phyloP scores from a whole-genome alignment of 2,113 vertebrate species.

The Hemichromis elongatus region DNA sequence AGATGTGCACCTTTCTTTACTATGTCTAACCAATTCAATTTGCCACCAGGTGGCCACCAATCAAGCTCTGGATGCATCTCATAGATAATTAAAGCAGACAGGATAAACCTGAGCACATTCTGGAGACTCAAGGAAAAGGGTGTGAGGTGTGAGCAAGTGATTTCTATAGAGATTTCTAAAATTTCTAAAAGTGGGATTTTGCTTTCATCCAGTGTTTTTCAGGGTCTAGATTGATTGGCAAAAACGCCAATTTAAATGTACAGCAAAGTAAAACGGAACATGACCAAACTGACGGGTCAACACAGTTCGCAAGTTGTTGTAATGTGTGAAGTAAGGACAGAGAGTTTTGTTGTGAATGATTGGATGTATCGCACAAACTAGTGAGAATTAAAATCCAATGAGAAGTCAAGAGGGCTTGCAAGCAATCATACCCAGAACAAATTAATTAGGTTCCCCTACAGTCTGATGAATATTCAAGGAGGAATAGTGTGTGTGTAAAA shows the following conservation, averaged over 20 bases:
- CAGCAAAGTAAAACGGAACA: neutral
- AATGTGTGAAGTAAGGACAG: neutral
- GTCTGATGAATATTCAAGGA: no score
- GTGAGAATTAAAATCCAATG: no score
- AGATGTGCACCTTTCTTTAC: neutral
- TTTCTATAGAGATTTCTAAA: neutral
- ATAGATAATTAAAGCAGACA: neutral
- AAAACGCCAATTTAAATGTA: neutral
- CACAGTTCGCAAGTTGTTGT: neutral
- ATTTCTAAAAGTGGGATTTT: neutral
- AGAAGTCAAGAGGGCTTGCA: no score
- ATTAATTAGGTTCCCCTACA: no score
- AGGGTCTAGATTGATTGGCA: neutral
- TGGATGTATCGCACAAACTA: neutral
- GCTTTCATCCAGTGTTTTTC: neutral
- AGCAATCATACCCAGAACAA: no score
- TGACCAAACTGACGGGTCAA: neutral
- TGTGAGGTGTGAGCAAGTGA: neutral
- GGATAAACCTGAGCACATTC: neutral
- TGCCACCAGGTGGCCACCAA: neutral
- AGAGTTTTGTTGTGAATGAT: no score
- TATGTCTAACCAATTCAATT: neutral
- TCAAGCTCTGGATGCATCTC: neutral
- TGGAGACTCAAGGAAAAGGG: neutral
- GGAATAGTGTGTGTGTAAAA: no score